Evolutionary conservation across 2,888 invertebrate genomes (phyloP), one percentile per base, ranked within the genome.

Genomic region (Alitta virens): DNA sequence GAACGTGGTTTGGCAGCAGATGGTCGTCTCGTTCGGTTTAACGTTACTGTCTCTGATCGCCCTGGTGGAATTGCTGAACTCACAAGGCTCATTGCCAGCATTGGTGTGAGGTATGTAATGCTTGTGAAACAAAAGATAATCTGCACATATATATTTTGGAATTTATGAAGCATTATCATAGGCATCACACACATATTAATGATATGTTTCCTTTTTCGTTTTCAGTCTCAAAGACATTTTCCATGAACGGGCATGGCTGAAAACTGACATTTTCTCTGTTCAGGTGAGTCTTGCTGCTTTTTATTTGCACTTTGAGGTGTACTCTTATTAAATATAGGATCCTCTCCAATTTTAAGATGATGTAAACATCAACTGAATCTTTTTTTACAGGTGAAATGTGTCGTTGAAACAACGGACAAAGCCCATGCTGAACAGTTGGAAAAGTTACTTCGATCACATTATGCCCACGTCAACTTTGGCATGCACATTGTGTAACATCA

Each of bases 231-330:
- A 96, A 82, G 96, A 96, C 77, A 94, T 97, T 63, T 90, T 93
- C 83, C 96, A 97, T 80, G 96, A 97, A 79, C 86, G 96, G 60
- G 95, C 96, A 1, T 96, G 95, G 95, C 87, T 96, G 16, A 89
- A 88, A 63, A 88, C 89, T 1, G 95, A 97, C 78, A 90, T 97
- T 54, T 94, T 94, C 79, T 75, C 78, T 56, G 82, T 82, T 23
- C 75, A 75, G 71, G 80, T 79, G 70, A 64, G 33, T 33, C 33
- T 33, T 33, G 33, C 5, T 7, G n/a, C n/a, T n/a, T n/a, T n/a
- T n/a, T n/a, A n/a, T n/a, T n/a, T n/a, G n/a, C n/a, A n/a, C n/a
- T n/a, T n/a, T n/a, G n/a, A n/a, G n/a, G n/a, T n/a, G n/a, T n/a
- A n/a, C n/a, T n/a, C n/a, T n/a, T n/a, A n/a, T n/a, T n/a, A n/a